Evolutionary conservation across 92 coral and sea anemone genomes (phyloP).

Genomic region (Zoanthus solanderi): DNA sequence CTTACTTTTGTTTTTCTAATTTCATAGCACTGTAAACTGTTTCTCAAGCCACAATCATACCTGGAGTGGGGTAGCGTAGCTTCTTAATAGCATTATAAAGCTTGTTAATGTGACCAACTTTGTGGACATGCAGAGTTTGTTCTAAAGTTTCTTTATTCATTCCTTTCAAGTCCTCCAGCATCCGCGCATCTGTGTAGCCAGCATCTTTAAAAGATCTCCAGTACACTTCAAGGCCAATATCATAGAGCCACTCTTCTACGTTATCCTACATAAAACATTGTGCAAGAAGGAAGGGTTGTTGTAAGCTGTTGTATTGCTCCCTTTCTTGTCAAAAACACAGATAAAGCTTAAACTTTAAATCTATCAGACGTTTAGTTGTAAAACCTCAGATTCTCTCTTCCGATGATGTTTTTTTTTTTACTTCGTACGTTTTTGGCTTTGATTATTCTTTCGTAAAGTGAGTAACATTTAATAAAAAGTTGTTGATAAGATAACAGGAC

Average conservation of each 20-base stretch:
- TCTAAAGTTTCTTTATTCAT: conserved; percentile 71
- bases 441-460: too few species aligned
- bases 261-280: conserved; percentile 61
- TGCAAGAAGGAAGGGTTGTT: background rate
- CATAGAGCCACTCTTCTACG: conserved; percentile 82
- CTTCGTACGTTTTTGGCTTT: too few species aligned
- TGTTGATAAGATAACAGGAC: too few species aligned
- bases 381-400: too few species aligned
- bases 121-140: conserved; percentile 62
- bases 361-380: too few species aligned
- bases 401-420: too few species aligned
- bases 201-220: conserved; percentile 76
- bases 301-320: too few species aligned
- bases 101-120: conserved; percentile 81
- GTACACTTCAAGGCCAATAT: conserved; percentile 86
- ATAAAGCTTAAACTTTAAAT: too few species aligned
- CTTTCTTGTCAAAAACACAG: too few species aligned
- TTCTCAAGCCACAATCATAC: conserved; percentile 46
- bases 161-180: conserved; percentile 86
- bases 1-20: too few species aligned
- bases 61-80: conserved; percentile 88
- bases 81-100: conserved; percentile 83
- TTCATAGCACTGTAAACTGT: too few species aligned
- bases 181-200: conserved; percentile 83
- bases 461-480: too few species aligned